These are phyloP conservation scores for Macrosteles quadrilineatus DNA, from an alignment of 1,140 invertebrate species.

Conservation along the genomic window DNA sequence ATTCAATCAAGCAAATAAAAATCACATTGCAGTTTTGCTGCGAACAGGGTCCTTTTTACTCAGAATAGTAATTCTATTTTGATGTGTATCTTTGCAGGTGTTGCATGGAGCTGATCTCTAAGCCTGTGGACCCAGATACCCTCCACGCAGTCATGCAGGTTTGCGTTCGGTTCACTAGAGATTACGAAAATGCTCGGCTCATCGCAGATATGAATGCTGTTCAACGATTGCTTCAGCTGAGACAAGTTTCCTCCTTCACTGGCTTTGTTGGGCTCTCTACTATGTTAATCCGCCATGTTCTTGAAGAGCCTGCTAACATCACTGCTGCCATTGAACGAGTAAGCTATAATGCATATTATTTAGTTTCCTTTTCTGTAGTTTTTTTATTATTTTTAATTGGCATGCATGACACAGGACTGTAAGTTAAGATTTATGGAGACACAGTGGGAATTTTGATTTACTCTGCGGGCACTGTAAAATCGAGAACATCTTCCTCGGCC, in stretches of 20 bases:
- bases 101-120: constrained; percentile 69
- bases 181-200: constrained; percentile 71
- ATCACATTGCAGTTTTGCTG: too few relatives aligned
- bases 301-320: constrained; percentile 77
- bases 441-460: too few relatives aligned
- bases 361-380: too few relatives aligned
- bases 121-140: constrained; percentile 73
- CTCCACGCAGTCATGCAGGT: constrained; percentile 79
- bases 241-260: constrained; percentile 69
- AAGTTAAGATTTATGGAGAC: too few relatives aligned
- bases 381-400: too few relatives aligned
- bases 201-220: constrained; percentile 79
- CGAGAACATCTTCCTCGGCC: too few relatives aligned
- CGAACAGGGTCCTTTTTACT: too few relatives aligned
- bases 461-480: too few relatives aligned
- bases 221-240: constrained; percentile 68
- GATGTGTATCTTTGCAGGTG: constrained; percentile 50
- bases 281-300: constrained; percentile 78
- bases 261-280: constrained; percentile 80
- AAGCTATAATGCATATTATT: constrained; percentile 5
- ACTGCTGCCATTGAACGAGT: constrained; percentile 82
- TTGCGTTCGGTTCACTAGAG: constrained; percentile 73
- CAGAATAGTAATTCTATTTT: too few relatives aligned
- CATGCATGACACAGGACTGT: too few relatives aligned
- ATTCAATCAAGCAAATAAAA: too few relatives aligned